phyloP scores from a whole-genome alignment of 1,140 invertebrate genomes.

The Asbolus verrucosus region DNA sequence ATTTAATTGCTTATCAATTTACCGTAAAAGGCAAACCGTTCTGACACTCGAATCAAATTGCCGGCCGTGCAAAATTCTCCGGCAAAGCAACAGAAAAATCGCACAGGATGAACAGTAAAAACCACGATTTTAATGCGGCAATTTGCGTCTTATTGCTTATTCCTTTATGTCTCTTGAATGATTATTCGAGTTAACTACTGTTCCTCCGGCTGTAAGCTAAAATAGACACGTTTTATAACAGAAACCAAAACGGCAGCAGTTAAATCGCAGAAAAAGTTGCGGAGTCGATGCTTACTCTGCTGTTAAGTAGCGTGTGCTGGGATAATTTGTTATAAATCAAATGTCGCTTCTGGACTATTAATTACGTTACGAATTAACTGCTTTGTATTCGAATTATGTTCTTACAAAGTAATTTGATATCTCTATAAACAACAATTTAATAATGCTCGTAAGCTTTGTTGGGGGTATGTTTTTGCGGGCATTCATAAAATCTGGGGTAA shows the following conservation, averaged over 20 bases:
- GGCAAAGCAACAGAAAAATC: too few relatives aligned
- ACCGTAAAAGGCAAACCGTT: not conserved
- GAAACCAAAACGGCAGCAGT: not conserved
- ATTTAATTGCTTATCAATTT: slow-evolving; percentile 36
- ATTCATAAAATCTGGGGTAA: not conserved
- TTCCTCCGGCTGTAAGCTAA: not conserved
- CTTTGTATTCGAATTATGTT: slow-evolving; percentile 17
- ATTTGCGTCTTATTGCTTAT: not conserved
- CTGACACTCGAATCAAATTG: too few relatives aligned
- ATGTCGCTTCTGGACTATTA: slow-evolving; percentile 14
- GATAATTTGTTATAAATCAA: slow-evolving; percentile 34
- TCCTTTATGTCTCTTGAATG: not conserved
- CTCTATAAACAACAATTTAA: slow-evolving; percentile 24
- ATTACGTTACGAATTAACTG: slow-evolving; percentile 20
- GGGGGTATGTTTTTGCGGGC: slow-evolving; percentile 13
- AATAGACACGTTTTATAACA: slow-evolving; percentile 2
- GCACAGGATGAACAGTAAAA: not conserved
- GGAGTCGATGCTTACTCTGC: not conserved
- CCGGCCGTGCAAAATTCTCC: too few relatives aligned
- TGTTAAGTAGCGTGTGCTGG: slow-evolving; percentile 13
- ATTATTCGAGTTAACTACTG: not conserved
- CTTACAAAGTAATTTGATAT: slow-evolving; percentile 23
- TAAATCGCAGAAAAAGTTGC: not conserved
- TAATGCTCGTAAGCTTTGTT: slow-evolving; percentile 12
- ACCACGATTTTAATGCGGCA: not conserved